These are phyloP conservation scores for Cephalopachus bancanus DNA, from an alignment of 2,797 vertebrate genomes.

Conservation along the genomic window DNA sequence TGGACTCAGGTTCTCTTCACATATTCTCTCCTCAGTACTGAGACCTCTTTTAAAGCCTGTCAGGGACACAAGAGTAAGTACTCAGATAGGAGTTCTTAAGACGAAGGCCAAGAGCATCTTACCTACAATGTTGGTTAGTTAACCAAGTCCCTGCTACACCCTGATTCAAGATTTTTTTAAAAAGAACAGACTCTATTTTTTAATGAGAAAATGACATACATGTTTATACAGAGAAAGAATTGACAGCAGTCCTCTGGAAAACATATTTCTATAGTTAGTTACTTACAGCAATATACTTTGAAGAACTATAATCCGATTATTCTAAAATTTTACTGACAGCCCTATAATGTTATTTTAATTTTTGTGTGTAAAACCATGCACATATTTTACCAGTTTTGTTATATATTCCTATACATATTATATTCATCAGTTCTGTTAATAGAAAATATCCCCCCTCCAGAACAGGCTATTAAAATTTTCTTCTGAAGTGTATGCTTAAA, in stretches of 20 bases:
- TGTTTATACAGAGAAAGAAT: neutral
- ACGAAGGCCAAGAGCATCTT: neutral
- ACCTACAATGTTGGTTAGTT: neutral
- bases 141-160: neutral
- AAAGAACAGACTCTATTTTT: neutral
- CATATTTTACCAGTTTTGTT: constrained; percentile 87
- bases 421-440: constrained; percentile 92
- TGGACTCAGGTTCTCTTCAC: neutral
- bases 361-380: constrained; percentile 83
- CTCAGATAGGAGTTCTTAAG: neutral
- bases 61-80: neutral
- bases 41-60: neutral
- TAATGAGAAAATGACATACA: neutral
- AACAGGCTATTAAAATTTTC: constrained; percentile 93
- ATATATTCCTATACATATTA: constrained; percentile 87
- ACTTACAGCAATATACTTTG: constrained; percentile 87
- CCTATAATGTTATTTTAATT: constrained; percentile 88
- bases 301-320: constrained; percentile 88
- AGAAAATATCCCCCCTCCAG: constrained; percentile 93
- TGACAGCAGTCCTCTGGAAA: neutral
- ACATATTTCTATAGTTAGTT: constrained; percentile 72
- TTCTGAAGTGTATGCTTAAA: constrained; percentile 97
- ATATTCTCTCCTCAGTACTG: neutral
- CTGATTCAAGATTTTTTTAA: neutral
- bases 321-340: constrained; percentile 90